phyloP scores from a whole-genome alignment of 2,113 vertebrate genomes.

The Mastomys natalensis region DNA sequence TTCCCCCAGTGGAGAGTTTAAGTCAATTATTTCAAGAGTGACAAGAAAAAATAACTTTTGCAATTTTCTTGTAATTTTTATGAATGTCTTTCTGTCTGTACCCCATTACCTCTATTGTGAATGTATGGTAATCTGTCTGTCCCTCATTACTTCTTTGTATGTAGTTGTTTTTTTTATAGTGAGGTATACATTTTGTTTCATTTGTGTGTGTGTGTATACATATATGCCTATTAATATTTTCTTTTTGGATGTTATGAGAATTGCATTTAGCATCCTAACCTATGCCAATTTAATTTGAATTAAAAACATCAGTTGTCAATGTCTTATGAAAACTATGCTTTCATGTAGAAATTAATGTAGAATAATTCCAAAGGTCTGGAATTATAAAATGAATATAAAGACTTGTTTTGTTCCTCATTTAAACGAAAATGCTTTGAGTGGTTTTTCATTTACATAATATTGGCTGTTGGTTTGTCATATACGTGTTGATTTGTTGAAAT shows the following conservation, averaged over 20 bases:
- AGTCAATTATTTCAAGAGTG: background rate
- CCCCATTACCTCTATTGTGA: background rate
- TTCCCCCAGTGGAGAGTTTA: constrained; percentile 19
- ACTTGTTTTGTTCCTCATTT: background rate
- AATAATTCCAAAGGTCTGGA: background rate
- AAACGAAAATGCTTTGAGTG: background rate
- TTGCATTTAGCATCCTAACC: background rate
- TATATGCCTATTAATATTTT: background rate
- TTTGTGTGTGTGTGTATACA: background rate
- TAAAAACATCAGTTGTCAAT: background rate
- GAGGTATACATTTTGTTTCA: background rate
- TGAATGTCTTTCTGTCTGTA: background rate
- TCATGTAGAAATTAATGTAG: too few species aligned
- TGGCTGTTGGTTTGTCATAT: background rate
- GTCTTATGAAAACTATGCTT: background rate
- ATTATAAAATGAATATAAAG: background rate
- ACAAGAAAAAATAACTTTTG: background rate
- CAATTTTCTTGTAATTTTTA: background rate
- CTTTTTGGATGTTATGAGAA: background rate
- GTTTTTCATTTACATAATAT: background rate
- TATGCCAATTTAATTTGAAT: background rate
- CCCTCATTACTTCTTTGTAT: background rate
- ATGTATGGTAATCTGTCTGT: background rate
- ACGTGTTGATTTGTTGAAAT: background rate
- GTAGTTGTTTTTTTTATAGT: background rate